These are phyloP conservation scores for Oreochromis tanganicae DNA, from an alignment of 2,113 vertebrate genomes.

Conservation along the genomic window DNA sequence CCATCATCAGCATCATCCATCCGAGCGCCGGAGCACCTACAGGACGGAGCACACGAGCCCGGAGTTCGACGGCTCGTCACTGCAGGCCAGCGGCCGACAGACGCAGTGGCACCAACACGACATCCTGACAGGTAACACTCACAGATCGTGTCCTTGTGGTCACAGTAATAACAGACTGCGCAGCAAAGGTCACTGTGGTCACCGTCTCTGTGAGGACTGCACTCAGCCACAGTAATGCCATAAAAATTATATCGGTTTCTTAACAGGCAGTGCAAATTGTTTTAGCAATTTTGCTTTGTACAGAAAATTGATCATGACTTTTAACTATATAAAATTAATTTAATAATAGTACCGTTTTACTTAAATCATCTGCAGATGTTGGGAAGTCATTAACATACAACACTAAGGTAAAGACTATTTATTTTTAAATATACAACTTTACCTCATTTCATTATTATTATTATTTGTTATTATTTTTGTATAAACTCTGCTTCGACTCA, in stretches of 20 bases:
- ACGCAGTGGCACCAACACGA: constrained; percentile 46
- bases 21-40: constrained; percentile 7
- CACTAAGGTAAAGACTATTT: not conserved
- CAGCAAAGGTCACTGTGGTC: not conserved
- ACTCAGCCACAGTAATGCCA: not conserved
- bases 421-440: not conserved
- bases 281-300: not conserved
- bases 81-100: not conserved
- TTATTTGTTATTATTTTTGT: not conserved
- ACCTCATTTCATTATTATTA: not conserved
- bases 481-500: not conserved
- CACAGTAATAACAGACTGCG: not conserved
- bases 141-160: not conserved
- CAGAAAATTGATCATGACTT: not conserved
- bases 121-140: constrained; percentile 58
- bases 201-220: not conserved
- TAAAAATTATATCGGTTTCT: rapidly evolving
- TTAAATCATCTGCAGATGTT: too few relatives aligned
- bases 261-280: not conserved
- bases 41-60: not conserved
- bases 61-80: rapidly evolving
- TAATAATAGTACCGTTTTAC: not conserved
- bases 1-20: not conserved
- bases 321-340: not conserved
- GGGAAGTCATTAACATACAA: not conserved